Evolutionary conservation across 2,113 vertebrate genomes (phyloP).

Genomic region (Rhinoptilus africanus): DNA sequence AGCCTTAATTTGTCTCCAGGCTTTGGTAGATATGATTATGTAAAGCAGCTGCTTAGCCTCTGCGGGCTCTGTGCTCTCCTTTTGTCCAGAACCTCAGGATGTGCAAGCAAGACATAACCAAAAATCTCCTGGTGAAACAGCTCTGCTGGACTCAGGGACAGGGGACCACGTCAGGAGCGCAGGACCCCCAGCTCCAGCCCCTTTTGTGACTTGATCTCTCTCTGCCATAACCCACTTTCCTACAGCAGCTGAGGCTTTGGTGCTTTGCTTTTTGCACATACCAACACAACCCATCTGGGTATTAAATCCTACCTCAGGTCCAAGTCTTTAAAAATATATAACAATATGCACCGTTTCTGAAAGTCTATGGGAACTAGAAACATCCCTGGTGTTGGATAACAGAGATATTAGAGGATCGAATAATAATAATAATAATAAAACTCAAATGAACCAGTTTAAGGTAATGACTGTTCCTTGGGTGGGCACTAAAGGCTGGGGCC

Average conservation of each 20-base stretch:
- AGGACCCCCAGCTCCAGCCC: neutral
- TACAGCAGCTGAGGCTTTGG: neutral
- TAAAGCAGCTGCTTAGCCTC: slow-evolving; percentile 15
- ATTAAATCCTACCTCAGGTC: neutral
- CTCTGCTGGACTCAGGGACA: neutral
- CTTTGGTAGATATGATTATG: neutral
- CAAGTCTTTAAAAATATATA: neutral
- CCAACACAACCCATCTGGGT: neutral
- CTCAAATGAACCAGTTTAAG: neutral
- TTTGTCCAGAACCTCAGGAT: neutral
- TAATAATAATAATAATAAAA: neutral
- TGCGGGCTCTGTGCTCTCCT: neutral
- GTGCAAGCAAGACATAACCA: neutral
- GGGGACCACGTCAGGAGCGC: neutral
- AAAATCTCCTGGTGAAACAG: neutral
- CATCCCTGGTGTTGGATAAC: neutral
- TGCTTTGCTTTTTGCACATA: neutral
- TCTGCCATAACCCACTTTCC: neutral
- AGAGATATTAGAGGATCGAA: neutral
- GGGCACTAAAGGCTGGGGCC: neutral
- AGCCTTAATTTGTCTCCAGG: neutral
- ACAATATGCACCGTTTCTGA: neutral
- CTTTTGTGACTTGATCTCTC: neutral
- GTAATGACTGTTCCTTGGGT: neutral
- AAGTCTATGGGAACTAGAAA: neutral